phyloP scores from a whole-genome alignment of 2,113 vertebrate species.

The Oncorhynchus clarkii region DNA sequence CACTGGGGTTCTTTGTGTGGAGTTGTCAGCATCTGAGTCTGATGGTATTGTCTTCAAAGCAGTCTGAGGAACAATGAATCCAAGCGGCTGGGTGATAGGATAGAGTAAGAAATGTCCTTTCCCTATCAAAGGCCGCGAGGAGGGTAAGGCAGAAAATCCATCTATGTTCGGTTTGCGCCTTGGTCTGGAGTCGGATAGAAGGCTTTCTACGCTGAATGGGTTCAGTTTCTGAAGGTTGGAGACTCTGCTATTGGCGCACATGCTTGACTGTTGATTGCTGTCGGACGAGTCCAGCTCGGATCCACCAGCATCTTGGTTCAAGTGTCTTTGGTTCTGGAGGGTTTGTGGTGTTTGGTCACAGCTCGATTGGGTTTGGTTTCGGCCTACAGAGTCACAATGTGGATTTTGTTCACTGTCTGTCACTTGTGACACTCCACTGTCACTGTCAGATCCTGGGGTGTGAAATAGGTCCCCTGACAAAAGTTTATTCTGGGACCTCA shows the following conservation, averaged over 20 bases:
- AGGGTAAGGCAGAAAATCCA: conserved; percentile 78
- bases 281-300: conserved; percentile 76
- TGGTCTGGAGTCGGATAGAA: conserved; percentile 88
- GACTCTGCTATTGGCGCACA: conserved; percentile 69
- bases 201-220: conserved; percentile 94
- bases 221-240: conserved; percentile 83
- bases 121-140: conserved; percentile 86
- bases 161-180: conserved; percentile 83
- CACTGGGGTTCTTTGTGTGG: conserved; percentile 51
- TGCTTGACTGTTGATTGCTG: conserved; percentile 67
- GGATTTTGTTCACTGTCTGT: conserved; percentile 73
- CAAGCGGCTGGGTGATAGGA: conserved; percentile 92
- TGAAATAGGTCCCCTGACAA: conserved; percentile 84
- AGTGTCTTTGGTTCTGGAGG: conserved; percentile 84
- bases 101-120: conserved; percentile 94
- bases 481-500: conserved; percentile 87
- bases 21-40: conserved; percentile 63
- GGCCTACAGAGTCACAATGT: conserved; percentile 57
- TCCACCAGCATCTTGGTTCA: conserved; percentile 73
- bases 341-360: conserved; percentile 73
- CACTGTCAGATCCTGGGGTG: conserved; percentile 96
- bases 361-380: conserved; percentile 65
- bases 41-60: conserved; percentile 76
- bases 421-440: conserved; percentile 86
- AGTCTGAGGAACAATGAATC: conserved; percentile 92